Conservation (phyloP, 1,140 invertebrate genomes). For the Nasonia vitripennis region DNA sequence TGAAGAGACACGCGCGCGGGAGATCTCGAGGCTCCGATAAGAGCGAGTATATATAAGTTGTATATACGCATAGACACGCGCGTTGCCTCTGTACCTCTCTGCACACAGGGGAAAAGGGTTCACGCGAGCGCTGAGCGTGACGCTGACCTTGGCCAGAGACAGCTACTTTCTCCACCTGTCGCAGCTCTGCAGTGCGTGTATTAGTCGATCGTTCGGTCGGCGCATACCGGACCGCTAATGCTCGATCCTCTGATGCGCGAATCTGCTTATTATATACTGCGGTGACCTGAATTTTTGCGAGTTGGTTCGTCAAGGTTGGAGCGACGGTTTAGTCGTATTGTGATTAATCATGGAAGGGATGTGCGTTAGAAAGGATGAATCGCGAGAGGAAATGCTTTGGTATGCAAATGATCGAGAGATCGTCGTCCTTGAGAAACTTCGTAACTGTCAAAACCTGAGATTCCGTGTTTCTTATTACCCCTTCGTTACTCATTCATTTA, state of each 20-base stretch:
- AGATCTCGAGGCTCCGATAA: background rate
- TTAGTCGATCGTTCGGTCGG: background rate
- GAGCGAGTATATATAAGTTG: background rate
- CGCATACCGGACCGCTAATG: background rate
- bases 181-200: background rate
- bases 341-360: too few relatives aligned
- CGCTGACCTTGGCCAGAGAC: background rate
- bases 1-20: background rate
- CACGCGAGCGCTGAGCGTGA: slow-evolving; percentile 13
- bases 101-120: slow-evolving; percentile 6
- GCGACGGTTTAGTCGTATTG: too few relatives aligned
- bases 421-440: background rate
- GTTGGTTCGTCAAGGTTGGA: background rate
- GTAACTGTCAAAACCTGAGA: background rate
- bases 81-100: background rate
- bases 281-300: background rate
- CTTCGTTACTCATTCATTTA: too few relatives aligned
- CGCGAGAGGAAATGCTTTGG: too few relatives aligned
- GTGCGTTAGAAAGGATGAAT: too few relatives aligned
- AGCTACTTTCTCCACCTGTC: slow-evolving; percentile 6
- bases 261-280: background rate
- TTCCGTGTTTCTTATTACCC: too few relatives aligned
- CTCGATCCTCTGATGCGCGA: background rate
- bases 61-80: background rate
- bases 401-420: too few relatives aligned